Percentiles rank a stretch among this genome's conserved stretches.
Conservation (phyloP, 2,797 vertebrate species). For the Manis pentadactyla region DNA sequence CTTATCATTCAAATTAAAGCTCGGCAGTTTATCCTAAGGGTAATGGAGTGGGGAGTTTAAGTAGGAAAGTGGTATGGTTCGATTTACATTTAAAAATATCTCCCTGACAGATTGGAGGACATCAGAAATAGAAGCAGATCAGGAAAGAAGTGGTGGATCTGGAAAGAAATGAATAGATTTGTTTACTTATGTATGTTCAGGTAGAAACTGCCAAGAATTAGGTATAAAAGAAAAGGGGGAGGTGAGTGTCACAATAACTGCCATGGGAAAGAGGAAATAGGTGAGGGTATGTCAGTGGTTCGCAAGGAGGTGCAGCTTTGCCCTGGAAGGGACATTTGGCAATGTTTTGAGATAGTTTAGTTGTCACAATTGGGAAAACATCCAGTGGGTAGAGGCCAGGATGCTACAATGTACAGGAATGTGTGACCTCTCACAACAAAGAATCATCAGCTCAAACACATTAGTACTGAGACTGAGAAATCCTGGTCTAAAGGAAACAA, state of each 20-base stretch:
- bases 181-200: background rate
- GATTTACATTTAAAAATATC: constrained; percentile 19
- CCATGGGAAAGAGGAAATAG: background rate
- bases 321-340: background rate
- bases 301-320: background rate
- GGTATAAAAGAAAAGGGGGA: background rate
- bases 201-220: background rate
- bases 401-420: background rate
- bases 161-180: background rate
- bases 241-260: background rate
- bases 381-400: background rate
- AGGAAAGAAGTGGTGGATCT: background rate
- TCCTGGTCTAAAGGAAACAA: background rate
- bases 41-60: background rate
- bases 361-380: background rate
- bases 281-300: background rate
- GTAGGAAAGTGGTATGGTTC: background rate
- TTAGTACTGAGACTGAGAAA: background rate
- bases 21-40: background rate
- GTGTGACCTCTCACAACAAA: background rate
- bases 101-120: background rate
- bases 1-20: background rate
- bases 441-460: background rate
- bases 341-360: background rate
- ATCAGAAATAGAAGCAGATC: background rate